Evolutionary conservation across 2,888 invertebrate species (phyloP).

Genomic region (Schizaphis graminum): DNA sequence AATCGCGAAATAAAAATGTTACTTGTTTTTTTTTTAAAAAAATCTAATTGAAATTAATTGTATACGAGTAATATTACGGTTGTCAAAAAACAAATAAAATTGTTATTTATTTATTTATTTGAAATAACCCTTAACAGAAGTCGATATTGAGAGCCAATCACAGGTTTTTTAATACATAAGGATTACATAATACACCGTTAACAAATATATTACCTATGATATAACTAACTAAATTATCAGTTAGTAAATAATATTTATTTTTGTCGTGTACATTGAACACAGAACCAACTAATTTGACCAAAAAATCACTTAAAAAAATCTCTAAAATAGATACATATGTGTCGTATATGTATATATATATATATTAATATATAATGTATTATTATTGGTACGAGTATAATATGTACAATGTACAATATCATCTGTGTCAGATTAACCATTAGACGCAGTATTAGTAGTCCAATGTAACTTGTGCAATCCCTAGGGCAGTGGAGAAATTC

Average conservation of each 20-base stretch:
- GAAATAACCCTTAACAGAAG: background rate
- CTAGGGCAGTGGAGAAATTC: background rate
- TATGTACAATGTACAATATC: background rate
- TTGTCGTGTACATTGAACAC: background rate
- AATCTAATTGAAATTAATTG: background rate
- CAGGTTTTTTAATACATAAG: background rate
- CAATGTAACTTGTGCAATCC: background rate
- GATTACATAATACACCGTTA: background rate
- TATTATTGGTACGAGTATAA: background rate
- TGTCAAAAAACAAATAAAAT: background rate
- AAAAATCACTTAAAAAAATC: background rate
- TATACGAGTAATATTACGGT: background rate
- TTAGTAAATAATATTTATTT: background rate
- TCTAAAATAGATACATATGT: background rate
- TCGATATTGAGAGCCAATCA: background rate
- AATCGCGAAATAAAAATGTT: background rate
- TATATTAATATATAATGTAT: background rate
- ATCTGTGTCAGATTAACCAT: background rate
- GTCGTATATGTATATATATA: too few relatives aligned
- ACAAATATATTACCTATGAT: background rate
- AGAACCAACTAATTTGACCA: background rate
- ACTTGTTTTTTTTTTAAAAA: background rate
- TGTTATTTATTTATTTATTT: background rate
- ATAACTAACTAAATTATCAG: background rate
- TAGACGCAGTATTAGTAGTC: background rate